Evolutionary conservation across 2,113 vertebrate genomes (phyloP).

Genomic region (Rutilus rutilus): DNA sequence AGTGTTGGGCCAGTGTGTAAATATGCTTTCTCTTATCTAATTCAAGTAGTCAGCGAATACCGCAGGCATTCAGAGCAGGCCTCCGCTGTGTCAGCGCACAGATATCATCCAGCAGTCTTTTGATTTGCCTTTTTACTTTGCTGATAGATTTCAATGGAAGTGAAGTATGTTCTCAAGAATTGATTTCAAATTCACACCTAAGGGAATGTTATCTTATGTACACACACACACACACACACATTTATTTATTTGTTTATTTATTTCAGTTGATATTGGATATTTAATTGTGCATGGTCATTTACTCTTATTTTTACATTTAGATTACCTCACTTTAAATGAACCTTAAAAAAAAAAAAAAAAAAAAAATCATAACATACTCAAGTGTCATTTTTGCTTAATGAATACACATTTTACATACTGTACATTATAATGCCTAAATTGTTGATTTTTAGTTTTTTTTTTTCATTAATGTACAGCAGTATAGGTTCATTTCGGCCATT

Average conservation of each 20-base stretch:
- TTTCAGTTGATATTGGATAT: neutral
- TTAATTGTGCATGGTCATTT: neutral
- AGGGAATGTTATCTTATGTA: neutral
- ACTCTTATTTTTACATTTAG: no score
- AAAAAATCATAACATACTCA: no score
- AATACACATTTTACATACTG: no score
- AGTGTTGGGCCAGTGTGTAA: constrained; percentile 37
- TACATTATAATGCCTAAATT: no score
- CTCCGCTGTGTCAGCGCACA: constrained; percentile 56
- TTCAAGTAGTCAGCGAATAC: constrained; percentile 23
- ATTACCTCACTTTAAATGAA: no score
- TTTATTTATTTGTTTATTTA: neutral
- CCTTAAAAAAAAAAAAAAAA: no score
- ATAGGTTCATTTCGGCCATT: no score
- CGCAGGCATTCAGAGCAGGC: neutral
- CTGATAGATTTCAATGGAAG: constrained; percentile 85
- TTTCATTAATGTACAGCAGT: no score
- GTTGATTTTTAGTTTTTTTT: no score
- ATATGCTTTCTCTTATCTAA: constrained; percentile 47
- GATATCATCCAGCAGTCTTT: constrained; percentile 85
- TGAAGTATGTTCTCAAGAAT: constrained; percentile 51
- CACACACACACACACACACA: neutral
- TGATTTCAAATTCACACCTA: neutral
- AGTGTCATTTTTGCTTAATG: no score
- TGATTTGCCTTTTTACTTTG: constrained; percentile 83